These are phyloP conservation scores for Aphodius granarius DNA, from an alignment of 2,888 invertebrate genomes.

Conservation along the genomic window DNA sequence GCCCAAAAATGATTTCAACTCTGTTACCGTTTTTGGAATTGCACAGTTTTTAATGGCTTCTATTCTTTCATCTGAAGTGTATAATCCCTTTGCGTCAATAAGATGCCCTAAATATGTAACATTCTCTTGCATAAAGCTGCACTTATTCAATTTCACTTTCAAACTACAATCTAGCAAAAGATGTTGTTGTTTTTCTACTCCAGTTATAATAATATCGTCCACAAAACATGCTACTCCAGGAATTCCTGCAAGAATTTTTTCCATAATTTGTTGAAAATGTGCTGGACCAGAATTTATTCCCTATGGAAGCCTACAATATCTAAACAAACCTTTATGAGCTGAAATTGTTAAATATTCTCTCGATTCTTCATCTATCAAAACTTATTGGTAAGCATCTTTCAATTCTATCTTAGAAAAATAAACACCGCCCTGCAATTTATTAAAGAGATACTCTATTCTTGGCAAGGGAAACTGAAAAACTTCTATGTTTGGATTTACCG, in stretches of 20 bases:
- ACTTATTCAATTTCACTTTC: no score
- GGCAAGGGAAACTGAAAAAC: neutral
- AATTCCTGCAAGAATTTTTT: conserved; percentile 24
- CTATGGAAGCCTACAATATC: conserved; percentile 34
- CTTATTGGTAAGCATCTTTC: conserved; percentile 32
- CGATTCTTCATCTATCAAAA: conserved; percentile 21
- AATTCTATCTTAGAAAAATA: neutral
- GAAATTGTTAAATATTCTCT: conserved; percentile 38
- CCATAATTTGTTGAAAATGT: conserved; percentile 33
- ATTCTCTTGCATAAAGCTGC: no score
- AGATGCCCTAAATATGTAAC: no score
- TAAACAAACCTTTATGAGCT: conserved; percentile 37
- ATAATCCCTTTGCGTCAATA: neutral
- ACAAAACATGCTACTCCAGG: conserved; percentile 26
- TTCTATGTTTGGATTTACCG: neutral
- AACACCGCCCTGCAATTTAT: neutral
- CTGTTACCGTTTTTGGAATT: neutral
- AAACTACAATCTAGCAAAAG: no score
- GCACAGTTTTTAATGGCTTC: neutral
- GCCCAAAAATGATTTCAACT: neutral
- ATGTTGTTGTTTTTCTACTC: neutral
- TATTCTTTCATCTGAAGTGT: neutral
- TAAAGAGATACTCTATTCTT: neutral
- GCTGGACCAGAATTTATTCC: conserved; percentile 36
- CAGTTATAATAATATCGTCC: conserved; percentile 35